Base-by-base conservation (phyloP, 2,888 invertebrate species). In the Rapana venosa region DNA sequence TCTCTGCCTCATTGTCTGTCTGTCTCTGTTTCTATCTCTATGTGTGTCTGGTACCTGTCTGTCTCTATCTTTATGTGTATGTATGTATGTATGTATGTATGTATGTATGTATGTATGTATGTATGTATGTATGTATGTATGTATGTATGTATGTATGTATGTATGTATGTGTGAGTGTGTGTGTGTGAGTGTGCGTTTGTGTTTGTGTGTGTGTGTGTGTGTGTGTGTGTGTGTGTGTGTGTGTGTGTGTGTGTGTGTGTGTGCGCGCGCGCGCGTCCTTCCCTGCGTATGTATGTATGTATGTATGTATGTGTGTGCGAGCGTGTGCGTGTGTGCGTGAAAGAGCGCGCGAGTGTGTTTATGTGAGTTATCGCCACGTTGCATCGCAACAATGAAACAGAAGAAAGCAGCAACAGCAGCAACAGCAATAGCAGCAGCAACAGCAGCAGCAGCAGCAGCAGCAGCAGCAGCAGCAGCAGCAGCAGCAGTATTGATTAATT, bases 161-260 rank as follows among this genome's bases (percentile, higher is more conserved):
- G 66, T 13, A 13, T 66, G 26, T 13, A 66, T 66, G 66, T 13
- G 66, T 66, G 66, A 6, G 66, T 66, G 26, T 66, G 66, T 66
- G 66, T 66, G 66, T 66, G 26, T 66, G 26, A 1, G 13, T 66
- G 66, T 13, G 66, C 26, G 66, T n/a, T n/a, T n/a, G n/a, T n/a
- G n/a, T n/a, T n/a, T n/a, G n/a, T n/a, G n/a, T n/a, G 6, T 22
- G 6, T 66, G 5, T 66, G 6, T 66, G 5, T 66, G 5, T 66
- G 4, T 6, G 6, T 66, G 6, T 79, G 66, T 79, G 32, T 79
- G 79, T 79, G 79, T 79, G 32, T 79, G 79, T 79, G 32, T 79
- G 79, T 79, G 30, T 79, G 79, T 79, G 79, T 66, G 66, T 66
- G 66, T 66, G 66, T 66, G 66, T 66, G 66, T 66, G 66, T 6